Percentiles rank a stretch among this genome's conserved stretches.
Evolutionary conservation across 2,888 invertebrate species (phyloP).

Genomic region (Cryptus viduatorius): DNA sequence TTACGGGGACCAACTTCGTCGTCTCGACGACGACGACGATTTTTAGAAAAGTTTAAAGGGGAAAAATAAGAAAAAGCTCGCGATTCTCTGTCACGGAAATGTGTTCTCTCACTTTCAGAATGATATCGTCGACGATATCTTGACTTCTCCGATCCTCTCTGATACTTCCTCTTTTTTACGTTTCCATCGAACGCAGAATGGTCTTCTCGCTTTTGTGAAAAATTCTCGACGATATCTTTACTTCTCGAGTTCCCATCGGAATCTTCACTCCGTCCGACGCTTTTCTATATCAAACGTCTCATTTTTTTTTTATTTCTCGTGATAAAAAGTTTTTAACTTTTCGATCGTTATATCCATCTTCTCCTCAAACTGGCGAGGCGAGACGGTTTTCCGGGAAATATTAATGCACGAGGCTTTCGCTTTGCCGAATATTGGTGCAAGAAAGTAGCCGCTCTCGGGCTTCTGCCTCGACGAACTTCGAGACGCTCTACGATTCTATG

Average conservation of each 20-base stretch:
- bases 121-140: conserved; percentile 14
- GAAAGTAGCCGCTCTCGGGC: background rate
- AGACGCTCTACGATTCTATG: background rate
- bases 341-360: conserved; percentile 6
- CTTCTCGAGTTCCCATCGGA: conserved; percentile 9
- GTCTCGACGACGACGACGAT: background rate
- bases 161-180: background rate
- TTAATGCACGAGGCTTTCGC: conserved; percentile 12
- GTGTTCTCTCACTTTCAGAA: background rate
- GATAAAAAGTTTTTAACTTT: conserved; percentile 26
- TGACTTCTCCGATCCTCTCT: conserved; percentile 3
- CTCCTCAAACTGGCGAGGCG: background rate
- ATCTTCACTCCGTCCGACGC: background rate
- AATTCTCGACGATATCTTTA: conserved; percentile 6
- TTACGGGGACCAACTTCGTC: background rate
- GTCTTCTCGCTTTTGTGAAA: background rate
- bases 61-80: background rate
- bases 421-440: conserved; percentile 10
- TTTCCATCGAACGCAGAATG: background rate
- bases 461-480: conserved; percentile 5
- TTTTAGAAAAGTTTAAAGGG: background rate
- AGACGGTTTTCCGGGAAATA: conserved; percentile 21
- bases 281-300: conserved; percentile 31
- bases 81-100: conserved; percentile 2
- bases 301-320: background rate